Base-by-base conservation (phyloP, 2,113 vertebrate species). In the Pongo pygmaeus region DNA sequence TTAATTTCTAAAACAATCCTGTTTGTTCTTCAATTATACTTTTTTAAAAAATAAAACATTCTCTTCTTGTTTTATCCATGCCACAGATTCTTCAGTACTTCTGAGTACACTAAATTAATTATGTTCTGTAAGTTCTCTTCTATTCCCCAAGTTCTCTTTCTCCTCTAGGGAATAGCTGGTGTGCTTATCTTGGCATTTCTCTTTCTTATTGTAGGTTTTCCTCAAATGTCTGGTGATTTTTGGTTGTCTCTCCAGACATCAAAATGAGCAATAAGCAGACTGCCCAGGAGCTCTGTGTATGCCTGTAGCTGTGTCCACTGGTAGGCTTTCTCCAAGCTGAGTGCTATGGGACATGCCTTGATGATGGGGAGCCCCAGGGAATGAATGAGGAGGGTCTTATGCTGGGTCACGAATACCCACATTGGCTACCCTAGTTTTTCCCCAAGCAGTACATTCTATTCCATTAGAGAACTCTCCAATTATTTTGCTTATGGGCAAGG, bases 121-220 rank as follows among this genome's bases (percentile, higher is more conserved):
- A 48, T 94, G 18, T 52, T 80, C 75, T 35, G 1, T 80, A 81
- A 91, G 35, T 72, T 84, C 7, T 84, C n/a, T 52, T 79, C 61
- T 80, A 5, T 50, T 75, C 5, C 46, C 9, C 52, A 72, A 90
- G 23, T 38, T 77, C 22, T 46, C n/a, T 38, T 64, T 93, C 50
- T 35, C 80, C 64, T 81, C 30, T 69, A 46, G 46, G 59, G 25
- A 52, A 85, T 32, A 93, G 12, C 16, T 59, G 52, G 23, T 5
- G 2, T 80, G 32, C 69, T 93, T 78, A 10, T 23, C 69, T 75
- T 89, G 67, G 23, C 59, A 12, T 86, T 83, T 59, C 59, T 96
- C 67, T 96, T 89, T 95, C 80, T 84, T 55, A 1, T 7, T 75
- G 27, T 27, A 57, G 48, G 5, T 55, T 94, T 92, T 77, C 46